A percentile compares a stretch with the other conserved stretches of the same genome.
Conservation (phyloP, 2,113 vertebrate genomes). For the Geococcyx californianus region DNA sequence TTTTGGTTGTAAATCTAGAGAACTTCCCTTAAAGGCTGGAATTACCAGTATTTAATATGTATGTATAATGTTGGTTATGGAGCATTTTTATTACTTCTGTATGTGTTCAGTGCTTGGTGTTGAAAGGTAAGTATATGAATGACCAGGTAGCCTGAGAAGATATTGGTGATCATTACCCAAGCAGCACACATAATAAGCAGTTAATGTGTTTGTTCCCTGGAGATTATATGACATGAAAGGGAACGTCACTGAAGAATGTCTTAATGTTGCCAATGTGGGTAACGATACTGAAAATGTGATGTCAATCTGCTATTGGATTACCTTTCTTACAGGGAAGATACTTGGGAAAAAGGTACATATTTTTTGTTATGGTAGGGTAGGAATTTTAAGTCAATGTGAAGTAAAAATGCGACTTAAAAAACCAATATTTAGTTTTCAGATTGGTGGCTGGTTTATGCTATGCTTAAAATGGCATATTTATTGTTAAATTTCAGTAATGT, state of each 20-base stretch:
- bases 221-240: background rate
- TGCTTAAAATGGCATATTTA: background rate
- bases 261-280: background rate
- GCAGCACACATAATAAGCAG: no score
- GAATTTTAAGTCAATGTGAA: background rate
- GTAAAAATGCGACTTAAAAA: background rate
- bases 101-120: background rate
- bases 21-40: background rate
- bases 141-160: background rate
- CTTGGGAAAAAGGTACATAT: background rate
- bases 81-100: background rate
- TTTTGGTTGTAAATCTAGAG: background rate
- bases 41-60: background rate
- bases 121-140: background rate
- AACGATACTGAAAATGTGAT: background rate
- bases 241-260: background rate
- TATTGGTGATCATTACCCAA: background rate
- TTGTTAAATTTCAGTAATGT: background rate
- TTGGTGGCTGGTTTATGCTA: background rate
- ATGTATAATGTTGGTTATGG: background rate
- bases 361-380: background rate
- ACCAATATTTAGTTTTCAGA: background rate
- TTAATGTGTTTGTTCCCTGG: no score
- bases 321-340: background rate
- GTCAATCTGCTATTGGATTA: background rate